Evolutionary conservation across 1,140 invertebrate species (phyloP).

Genomic region (Yoshiicerus persimilis): DNA sequence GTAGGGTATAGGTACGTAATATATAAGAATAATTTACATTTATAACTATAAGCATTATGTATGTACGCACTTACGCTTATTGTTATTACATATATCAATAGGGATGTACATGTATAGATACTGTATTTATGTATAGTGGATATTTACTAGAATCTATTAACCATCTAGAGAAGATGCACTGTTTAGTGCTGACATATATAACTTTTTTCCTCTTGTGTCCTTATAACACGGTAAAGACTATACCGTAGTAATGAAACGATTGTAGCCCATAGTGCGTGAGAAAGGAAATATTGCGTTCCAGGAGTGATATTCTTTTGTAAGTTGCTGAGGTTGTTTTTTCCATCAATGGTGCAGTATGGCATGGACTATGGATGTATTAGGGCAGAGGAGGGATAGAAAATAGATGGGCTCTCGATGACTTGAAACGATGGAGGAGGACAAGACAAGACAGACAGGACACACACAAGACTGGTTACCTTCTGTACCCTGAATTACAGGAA

Average conservation of each 20-base stretch:
- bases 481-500: not conserved
- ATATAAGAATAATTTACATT: not conserved
- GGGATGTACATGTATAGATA: not conserved
- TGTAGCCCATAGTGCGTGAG: not conserved
- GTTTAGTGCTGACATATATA: too few species aligned
- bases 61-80: not conserved
- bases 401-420: not conserved
- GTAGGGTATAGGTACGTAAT: too few species aligned
- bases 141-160: too few species aligned
- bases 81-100: not conserved
- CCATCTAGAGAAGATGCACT: too few species aligned
- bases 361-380: not conserved
- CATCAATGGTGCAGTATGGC: not conserved
- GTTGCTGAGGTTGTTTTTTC: not conserved
- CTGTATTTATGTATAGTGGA: too few species aligned
- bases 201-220: too few species aligned
- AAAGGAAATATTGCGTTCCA: not conserved
- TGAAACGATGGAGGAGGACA: not conserved
- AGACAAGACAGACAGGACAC: not conserved
- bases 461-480: not conserved
- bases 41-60: not conserved
- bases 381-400: not conserved
- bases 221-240: too few species aligned
- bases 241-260: not conserved
- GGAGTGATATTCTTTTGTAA: not conserved